phyloP scores from a whole-genome alignment of 2,113 vertebrate species.

The Kryptolebias marmoratus region DNA sequence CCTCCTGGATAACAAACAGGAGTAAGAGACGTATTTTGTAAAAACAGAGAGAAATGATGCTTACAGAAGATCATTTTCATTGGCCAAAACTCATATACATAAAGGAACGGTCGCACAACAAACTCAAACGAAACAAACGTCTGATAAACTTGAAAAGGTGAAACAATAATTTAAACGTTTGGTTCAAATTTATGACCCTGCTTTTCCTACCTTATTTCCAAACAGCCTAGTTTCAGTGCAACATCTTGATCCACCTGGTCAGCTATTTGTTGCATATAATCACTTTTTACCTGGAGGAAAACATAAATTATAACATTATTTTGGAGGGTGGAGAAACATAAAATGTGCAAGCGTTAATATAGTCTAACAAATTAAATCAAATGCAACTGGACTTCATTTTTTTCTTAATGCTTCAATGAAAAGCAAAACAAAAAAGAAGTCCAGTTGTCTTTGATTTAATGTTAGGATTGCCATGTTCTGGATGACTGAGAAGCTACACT shows the following conservation, averaged over 20 bases:
- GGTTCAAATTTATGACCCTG: not conserved
- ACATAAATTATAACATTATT: not conserved
- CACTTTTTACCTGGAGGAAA: conserved; percentile 90
- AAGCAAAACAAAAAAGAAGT: no score
- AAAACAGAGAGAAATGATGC: not conserved
- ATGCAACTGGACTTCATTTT: not conserved
- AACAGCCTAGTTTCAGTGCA: conserved; percentile 96
- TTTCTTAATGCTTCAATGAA: not conserved
- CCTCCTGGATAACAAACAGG: conserved; percentile 81
- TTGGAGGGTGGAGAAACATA: no score
- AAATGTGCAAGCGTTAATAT: no score
- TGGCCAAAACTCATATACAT: no score
- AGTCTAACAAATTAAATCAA: not conserved
- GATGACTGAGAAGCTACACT: no score
- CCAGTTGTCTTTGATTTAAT: no score
- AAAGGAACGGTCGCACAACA: no score
- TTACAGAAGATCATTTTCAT: no score
- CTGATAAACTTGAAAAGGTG: not conserved
- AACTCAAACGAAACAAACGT: no score
- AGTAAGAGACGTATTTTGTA: not conserved
- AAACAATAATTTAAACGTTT: not conserved
- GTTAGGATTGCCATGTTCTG: no score
- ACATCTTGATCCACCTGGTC: conserved; percentile 98
- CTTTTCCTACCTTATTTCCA: conserved; percentile 92
- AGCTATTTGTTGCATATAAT: conserved; percentile 96